Evolutionary conservation across 2,797 vertebrate species (phyloP).

Genomic region (Agapornis canus): DNA sequence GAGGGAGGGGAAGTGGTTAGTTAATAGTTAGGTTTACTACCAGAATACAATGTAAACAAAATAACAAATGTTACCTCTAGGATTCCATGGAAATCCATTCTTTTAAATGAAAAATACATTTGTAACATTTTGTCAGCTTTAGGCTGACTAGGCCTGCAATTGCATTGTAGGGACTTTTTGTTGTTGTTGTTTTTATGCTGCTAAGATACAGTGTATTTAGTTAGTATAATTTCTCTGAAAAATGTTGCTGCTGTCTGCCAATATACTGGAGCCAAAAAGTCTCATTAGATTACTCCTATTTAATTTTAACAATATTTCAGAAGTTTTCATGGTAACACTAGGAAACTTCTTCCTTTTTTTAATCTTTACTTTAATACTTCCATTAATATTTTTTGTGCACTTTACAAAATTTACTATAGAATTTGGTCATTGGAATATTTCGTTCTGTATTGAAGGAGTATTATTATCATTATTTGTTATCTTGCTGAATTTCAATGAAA

Average conservation of each 20-base stretch:
- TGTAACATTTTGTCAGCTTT: constrained; percentile 68
- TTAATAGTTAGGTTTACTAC: constrained; percentile 64
- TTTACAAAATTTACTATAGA: constrained; percentile 68
- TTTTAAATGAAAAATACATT: constrained; percentile 36
- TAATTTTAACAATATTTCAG: constrained; percentile 54
- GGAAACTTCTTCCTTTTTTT: background rate
- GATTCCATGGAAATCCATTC: constrained; percentile 67
- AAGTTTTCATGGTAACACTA: constrained; percentile 37
- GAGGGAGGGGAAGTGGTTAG: background rate
- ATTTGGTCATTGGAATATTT: constrained; percentile 20
- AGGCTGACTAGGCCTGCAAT: constrained; percentile 72
- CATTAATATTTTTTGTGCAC: constrained; percentile 77
- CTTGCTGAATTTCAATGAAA: constrained; percentile 29
- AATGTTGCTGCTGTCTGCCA: constrained; percentile 75
- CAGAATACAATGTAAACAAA: constrained; percentile 75
- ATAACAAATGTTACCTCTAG: constrained; percentile 75
- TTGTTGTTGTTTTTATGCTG: constrained; percentile 66
- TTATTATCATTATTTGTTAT: constrained; percentile 40
- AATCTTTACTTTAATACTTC: constrained; percentile 18
- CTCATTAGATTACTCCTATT: constrained; percentile 53
- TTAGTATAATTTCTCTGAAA: constrained; percentile 64
- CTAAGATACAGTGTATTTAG: constrained; percentile 69
- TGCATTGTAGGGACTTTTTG: constrained; percentile 46
- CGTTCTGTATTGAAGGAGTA: constrained; percentile 18
- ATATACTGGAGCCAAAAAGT: constrained; percentile 74